Percentiles rank a stretch among this genome's conserved stretches.
Conservation (phyloP, 2,797 vertebrate genomes). For the Pelobates cultripes region DNA sequence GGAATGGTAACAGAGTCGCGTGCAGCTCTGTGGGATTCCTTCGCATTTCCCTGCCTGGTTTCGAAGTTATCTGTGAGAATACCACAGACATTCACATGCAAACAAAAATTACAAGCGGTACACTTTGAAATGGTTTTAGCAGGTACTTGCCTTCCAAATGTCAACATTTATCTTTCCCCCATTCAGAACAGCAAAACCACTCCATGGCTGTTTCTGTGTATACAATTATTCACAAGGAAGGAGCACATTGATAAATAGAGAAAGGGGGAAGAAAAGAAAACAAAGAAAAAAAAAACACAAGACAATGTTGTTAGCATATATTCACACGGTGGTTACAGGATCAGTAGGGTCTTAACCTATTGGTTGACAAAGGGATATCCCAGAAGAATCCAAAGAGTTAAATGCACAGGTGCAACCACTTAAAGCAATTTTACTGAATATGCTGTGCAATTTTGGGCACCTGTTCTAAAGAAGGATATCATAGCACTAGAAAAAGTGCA, state of each 20-base stretch:
- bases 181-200: slow-evolving; percentile 95
- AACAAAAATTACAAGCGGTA: slow-evolving; percentile 61
- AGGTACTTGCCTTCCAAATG: slow-evolving; percentile 86
- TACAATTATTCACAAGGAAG: slow-evolving; percentile 82
- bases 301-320: slow-evolving; percentile 85
- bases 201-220: slow-evolving; percentile 97
- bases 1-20: too few species aligned
- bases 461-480: too few species aligned
- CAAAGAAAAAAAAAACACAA: slow-evolving; percentile 69
- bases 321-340: slow-evolving; percentile 75
- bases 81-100: slow-evolving; percentile 78
- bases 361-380: neutral
- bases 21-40: slow-evolving; percentile 28
- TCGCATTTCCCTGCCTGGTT: slow-evolving; percentile 63
- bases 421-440: neutral
- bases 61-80: slow-evolving; percentile 57
- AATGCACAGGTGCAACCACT: slow-evolving; percentile 13
- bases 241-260: slow-evolving; percentile 69
- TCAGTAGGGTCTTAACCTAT: slow-evolving; percentile 66
- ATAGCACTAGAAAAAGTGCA: too few species aligned
- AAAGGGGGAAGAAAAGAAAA: slow-evolving; percentile 29
- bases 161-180: slow-evolving; percentile 99
- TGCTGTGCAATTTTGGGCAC: too few species aligned
- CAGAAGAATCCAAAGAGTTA: neutral
- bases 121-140: slow-evolving; percentile 67